Conservation (phyloP, 2,113 vertebrate species). For the Labeo catla region DNA sequence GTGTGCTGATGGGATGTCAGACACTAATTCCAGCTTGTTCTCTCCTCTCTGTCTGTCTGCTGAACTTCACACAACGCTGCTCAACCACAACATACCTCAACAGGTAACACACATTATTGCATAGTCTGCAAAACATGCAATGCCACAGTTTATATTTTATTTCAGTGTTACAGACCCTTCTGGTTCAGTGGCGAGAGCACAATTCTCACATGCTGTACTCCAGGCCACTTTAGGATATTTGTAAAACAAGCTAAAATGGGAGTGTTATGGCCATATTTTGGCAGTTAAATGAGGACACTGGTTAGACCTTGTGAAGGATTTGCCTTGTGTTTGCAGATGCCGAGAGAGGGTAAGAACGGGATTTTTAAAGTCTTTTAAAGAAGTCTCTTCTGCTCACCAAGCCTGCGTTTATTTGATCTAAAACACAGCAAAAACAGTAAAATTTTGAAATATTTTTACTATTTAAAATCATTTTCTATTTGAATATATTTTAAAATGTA, state of each 20-base stretch:
- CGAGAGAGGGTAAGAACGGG: no score
- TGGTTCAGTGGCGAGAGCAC: neutral
- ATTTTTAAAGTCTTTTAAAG: no score
- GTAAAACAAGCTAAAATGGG: neutral
- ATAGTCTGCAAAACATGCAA: neutral
- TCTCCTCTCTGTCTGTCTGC: conserved; percentile 94
- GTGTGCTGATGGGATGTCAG: conserved; percentile 80
- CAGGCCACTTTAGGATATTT: neutral
- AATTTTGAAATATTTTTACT: no score
- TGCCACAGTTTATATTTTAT: neutral
- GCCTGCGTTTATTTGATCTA: no score
- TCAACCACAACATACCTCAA: conserved; percentile 86
- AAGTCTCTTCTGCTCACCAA: no score
- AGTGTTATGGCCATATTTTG: neutral
- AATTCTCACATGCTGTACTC: neutral
- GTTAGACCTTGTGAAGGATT: neutral
- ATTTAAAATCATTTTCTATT: no score
- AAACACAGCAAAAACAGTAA: no score
- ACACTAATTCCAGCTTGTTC: conserved; percentile 76
- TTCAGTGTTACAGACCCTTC: neutral
- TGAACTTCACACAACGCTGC: conserved; percentile 85
- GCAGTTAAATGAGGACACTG: neutral
- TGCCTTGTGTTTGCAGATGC: neutral
- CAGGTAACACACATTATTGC: conserved; percentile 76
- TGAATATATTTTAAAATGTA: no score